Evolutionary conservation across 1,140 invertebrate genomes (phyloP), one percentile per base, ranked within the genome.

Genomic region (Drosophila dunni): DNA sequence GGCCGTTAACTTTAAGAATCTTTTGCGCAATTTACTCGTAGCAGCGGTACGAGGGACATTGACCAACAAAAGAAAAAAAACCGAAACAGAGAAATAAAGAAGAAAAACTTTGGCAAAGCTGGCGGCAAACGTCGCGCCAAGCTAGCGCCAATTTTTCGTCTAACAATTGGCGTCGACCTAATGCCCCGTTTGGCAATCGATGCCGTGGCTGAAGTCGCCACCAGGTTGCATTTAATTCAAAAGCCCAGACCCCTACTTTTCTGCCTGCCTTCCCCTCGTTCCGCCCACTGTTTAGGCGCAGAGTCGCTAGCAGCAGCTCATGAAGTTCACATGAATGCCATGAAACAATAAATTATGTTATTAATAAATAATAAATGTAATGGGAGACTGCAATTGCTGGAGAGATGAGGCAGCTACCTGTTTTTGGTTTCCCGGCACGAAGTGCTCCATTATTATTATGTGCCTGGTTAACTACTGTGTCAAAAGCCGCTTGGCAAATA

Each of bases 281-380:
- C 1, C 20, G 9, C 11, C 40, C 6, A 29, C 24, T 29, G 24
- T 29, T 29, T 29, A 29, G 24, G 24, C 38, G 0, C 24, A 40
- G 4, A 46, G 40, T 8, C 4, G 5, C n/a, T 15, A 15, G 8
- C 17, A 29, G 24, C 34, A 42, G 48, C 71, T 72, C 71, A 78
- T 78, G 83, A 79, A 88, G 90, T 91, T 91, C 90, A 91, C 84
- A 90, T 91, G 89, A 91, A 91, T 85, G 80, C 90, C 90, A 91
- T 86, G 89, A 91, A 91, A 91, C 89, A 91, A 91, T 91, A 91
- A 91, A 91, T 91, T 91, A 91, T 77, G 81, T 91, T 91, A 91
- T 91, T 91, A 91, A 91, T 91, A 91, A 91, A 91, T 91, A 91
- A 91, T 91, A 91, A 91, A 90, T 85, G 90, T 86, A 91, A 91